Percentiles rank a stretch among this genome's conserved stretches.
Conservation (phyloP, 2,888 invertebrate genomes). For the Ochlodes sylvanus region DNA sequence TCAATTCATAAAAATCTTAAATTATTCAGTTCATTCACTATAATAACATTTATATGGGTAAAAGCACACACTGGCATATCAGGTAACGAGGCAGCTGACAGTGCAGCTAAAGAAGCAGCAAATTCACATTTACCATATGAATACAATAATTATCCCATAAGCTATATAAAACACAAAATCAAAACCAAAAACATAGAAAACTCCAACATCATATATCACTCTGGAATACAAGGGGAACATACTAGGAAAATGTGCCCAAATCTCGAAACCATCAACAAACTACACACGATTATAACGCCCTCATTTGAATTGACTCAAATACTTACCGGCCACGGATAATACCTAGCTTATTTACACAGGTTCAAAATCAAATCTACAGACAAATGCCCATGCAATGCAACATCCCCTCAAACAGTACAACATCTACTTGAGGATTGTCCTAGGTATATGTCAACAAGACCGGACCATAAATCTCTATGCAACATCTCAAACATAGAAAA, state of each 20-base stretch:
- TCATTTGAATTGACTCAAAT: slow-evolving; percentile 18
- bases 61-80: background rate
- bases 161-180: background rate
- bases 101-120: slow-evolving; percentile 13
- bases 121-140: slow-evolving; percentile 2
- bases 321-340: slow-evolving; percentile 14
- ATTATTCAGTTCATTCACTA: background rate
- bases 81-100: slow-evolving; percentile 23
- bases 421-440: slow-evolving; percentile 22
- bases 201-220: background rate
- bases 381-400: slow-evolving; percentile 25
- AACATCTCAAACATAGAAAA: background rate
- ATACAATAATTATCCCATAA: slow-evolving; percentile 4
- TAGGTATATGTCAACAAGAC: background rate
- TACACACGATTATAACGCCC: background rate
- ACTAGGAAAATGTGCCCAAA: slow-evolving; percentile 1
- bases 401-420: background rate
- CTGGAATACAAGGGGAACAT: background rate
- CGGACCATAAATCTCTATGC: background rate
- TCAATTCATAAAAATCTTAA: background rate
- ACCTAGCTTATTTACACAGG: slow-evolving; percentile 18
- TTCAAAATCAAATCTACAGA: slow-evolving; percentile 19
- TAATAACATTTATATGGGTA: background rate
- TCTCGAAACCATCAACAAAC: background rate
- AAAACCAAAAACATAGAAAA: background rate